Conservation (phyloP, 2,797 vertebrate species). For the Florisuga fusca region DNA sequence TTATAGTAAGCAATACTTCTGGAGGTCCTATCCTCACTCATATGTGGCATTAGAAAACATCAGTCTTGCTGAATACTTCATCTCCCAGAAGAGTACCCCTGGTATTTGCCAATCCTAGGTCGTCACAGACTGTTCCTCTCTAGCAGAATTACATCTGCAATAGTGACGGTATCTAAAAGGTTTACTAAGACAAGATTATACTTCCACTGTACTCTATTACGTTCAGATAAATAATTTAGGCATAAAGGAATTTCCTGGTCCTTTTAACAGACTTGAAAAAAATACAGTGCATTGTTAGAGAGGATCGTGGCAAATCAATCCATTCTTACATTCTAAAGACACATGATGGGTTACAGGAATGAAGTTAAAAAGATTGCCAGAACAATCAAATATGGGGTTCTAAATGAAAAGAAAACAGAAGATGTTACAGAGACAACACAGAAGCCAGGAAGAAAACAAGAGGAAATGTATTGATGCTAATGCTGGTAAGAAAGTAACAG, state of each 20-base stretch:
- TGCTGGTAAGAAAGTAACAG: not conserved
- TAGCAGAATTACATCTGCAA: not conserved
- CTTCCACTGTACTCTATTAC: not conserved
- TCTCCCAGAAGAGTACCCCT: not conserved
- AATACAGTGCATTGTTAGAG: not conserved
- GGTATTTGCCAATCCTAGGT: not conserved
- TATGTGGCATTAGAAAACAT: not conserved
- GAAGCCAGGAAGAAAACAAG: not conserved
- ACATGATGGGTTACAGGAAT: not conserved
- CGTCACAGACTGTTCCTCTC: not conserved
- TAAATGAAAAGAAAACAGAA: not conserved
- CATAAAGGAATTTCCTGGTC: not conserved
- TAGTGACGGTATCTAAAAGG: not conserved
- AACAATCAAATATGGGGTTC: not conserved
- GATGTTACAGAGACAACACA: not conserved
- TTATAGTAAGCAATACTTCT: not conserved
- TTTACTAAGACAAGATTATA: constrained; percentile 57
- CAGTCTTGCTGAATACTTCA: not conserved
- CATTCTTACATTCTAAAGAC: constrained; percentile 14
- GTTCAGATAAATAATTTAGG: constrained; percentile 42
- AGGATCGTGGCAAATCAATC: not conserved
- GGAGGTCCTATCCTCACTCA: not conserved
- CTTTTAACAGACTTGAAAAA: not conserved
- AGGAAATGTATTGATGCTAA: not conserved
- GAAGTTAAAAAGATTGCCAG: not conserved